Evolutionary conservation across 2,113 vertebrate species (phyloP).

Genomic region (Brachirus orientalis): DNA sequence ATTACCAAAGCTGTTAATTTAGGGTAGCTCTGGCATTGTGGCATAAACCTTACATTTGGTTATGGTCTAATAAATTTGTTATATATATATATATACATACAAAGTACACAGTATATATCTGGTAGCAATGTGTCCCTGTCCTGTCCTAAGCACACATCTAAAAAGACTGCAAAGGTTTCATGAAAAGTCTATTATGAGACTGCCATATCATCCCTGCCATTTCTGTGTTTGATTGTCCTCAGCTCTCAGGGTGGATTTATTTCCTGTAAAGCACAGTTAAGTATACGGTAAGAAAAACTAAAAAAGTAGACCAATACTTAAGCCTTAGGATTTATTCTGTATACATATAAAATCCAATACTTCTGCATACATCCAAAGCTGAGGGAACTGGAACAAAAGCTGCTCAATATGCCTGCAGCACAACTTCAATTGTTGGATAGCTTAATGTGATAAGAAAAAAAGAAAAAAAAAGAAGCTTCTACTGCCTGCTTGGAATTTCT

Average conservation of each 20-base stretch:
- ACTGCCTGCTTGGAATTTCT: slow-evolving; percentile 25
- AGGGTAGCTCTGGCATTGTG: too few relatives aligned
- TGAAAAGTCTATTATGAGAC: slow-evolving; percentile 24
- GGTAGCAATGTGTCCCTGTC: not conserved
- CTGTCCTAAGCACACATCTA: not conserved
- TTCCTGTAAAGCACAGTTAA: slow-evolving; percentile 17
- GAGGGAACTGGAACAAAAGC: slow-evolving; percentile 13
- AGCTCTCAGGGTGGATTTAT: slow-evolving; percentile 5
- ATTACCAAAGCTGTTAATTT: too few relatives aligned
- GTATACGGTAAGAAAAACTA: slow-evolving; percentile 4
- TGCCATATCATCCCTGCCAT: slow-evolving; percentile 26
- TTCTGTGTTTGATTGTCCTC: slow-evolving; percentile 28
- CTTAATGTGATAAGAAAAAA: slow-evolving; percentile 34
- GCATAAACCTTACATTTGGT: too few relatives aligned
- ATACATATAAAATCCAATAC: slow-evolving; percentile 28
- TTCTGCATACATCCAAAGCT: not conserved
- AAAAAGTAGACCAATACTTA: slow-evolving; percentile 1
- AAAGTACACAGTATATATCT: too few relatives aligned
- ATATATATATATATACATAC: too few relatives aligned
- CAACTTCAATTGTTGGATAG: slow-evolving; percentile 24
- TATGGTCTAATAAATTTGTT: too few relatives aligned
- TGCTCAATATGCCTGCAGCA: not conserved
- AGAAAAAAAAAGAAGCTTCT: too few relatives aligned
- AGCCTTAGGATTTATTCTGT: slow-evolving; percentile 12
- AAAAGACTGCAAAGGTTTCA: slow-evolving; percentile 15